Percentiles rank a stretch among this genome's conserved stretches.
These are phyloP conservation scores for Campoletis sonorensis DNA, from an alignment of 1,140 invertebrate genomes.

Conservation along the genomic window DNA sequence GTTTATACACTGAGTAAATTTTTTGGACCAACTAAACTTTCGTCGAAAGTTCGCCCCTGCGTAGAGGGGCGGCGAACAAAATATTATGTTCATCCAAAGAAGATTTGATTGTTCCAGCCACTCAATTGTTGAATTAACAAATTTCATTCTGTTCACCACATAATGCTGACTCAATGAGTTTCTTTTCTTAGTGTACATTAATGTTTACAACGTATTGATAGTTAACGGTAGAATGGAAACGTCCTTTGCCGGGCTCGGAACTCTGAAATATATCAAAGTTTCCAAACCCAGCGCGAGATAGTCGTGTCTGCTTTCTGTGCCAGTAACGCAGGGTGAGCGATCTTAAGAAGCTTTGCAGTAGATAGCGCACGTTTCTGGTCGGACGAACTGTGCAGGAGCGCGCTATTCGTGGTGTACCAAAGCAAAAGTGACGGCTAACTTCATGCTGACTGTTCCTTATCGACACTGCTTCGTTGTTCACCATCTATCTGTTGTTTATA, in stretches of 20 bases:
- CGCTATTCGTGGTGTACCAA: not conserved
- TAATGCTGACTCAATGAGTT: no score
- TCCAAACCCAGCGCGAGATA: not conserved
- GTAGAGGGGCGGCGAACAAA: no score
- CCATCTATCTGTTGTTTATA: not conserved
- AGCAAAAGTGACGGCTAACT: not conserved
- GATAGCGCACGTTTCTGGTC: constrained; percentile 34
- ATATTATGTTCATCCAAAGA: no score
- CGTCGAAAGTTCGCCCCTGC: no score
- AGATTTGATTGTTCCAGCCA: no score
- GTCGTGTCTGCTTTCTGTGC: not conserved
- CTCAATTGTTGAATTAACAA: no score
- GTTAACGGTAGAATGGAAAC: not conserved
- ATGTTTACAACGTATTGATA: not conserved
- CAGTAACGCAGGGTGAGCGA: not conserved
- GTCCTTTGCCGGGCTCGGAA: not conserved
- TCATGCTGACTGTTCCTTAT: not conserved
- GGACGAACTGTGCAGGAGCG: not conserved
- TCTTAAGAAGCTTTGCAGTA: constrained; percentile 11
- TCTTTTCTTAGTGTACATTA: no score
- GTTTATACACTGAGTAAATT: no score
- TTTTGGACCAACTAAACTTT: no score
- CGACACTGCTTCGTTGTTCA: not conserved
- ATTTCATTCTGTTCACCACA: no score
- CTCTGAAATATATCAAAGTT: constrained; percentile 11